phyloP scores from a whole-genome alignment of 2,113 vertebrate species.

The Boulengeromyrus knoepffleri region DNA sequence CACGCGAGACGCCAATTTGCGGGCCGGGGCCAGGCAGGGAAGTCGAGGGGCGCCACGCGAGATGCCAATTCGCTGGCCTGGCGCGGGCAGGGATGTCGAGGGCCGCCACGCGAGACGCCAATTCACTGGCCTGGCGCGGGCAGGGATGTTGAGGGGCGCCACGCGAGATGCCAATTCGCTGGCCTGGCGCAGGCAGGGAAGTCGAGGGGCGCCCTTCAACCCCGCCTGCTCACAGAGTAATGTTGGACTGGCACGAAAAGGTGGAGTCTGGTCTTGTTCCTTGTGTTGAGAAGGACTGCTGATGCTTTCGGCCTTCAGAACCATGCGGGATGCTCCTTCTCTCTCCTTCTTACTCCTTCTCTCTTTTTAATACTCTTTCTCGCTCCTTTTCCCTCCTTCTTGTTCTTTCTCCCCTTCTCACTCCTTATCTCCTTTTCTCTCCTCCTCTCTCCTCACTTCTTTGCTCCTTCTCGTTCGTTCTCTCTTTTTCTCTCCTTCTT shows the following conservation, averaged over 20 bases:
- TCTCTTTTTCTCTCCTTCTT: not conserved
- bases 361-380: not conserved
- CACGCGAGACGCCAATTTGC: conserved; percentile 2
- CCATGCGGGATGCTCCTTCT: not conserved
- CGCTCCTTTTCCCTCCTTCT: not conserved
- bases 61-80: conserved; percentile 5
- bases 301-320: not conserved
- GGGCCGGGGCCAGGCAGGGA: not conserved
- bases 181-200: too few relatives aligned
- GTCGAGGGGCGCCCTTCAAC: not conserved
- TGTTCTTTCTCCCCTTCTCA: not conserved
- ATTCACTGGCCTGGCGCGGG: too few relatives aligned
- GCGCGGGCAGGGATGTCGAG: not conserved
- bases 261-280: not conserved
- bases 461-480: not conserved
- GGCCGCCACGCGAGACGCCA: not conserved
- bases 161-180: too few relatives aligned
- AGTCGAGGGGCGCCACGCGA: not conserved
- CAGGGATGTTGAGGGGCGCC: too few relatives aligned
- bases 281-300: not conserved
- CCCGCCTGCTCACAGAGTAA: not conserved
- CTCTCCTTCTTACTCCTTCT: not conserved
- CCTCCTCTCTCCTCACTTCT: not conserved
- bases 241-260: not conserved
- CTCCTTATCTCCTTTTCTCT: not conserved